Evolutionary conservation across 2,113 vertebrate species (phyloP).

Genomic region (Varanus salvator): DNA sequence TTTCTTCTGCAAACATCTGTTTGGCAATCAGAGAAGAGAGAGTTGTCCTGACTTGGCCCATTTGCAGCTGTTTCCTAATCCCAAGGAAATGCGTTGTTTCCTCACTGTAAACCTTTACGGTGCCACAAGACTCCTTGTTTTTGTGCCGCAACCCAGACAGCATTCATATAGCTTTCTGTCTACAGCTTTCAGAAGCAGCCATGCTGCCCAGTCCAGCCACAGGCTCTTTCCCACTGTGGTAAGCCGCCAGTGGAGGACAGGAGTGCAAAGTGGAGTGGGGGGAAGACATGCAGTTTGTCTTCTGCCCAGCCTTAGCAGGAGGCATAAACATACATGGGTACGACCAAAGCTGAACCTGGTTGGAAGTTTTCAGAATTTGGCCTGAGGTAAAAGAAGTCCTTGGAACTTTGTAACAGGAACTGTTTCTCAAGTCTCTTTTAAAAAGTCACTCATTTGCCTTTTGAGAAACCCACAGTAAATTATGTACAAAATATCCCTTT

Average conservation of each 20-base stretch:
- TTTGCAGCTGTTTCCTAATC: background rate
- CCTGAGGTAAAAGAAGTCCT: too few relatives aligned
- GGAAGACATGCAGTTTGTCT: background rate
- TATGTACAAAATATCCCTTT: too few relatives aligned
- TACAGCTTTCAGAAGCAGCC: background rate
- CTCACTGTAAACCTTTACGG: background rate
- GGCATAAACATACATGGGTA: background rate
- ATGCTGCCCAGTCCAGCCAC: background rate
- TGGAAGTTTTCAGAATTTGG: too few relatives aligned
- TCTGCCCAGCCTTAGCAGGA: background rate
- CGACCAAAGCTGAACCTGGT: too few relatives aligned
- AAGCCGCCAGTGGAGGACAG: too few relatives aligned
- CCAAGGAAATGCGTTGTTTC: background rate
- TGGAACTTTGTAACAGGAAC: too few relatives aligned
- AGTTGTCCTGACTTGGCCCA: background rate
- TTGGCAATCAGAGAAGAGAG: too few relatives aligned
- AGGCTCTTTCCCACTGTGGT: background rate
- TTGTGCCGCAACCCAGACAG: background rate
- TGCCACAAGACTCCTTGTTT: background rate
- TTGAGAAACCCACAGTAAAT: too few relatives aligned
- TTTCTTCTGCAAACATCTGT: background rate
- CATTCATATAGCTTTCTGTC: background rate
- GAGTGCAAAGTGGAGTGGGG: background rate
- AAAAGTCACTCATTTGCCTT: too few relatives aligned
- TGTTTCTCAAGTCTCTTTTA: too few relatives aligned